These are phyloP conservation scores for Caenorhabditis macrosperma DNA, from an alignment of 2,888 invertebrate species.

Conservation along the genomic window DNA sequence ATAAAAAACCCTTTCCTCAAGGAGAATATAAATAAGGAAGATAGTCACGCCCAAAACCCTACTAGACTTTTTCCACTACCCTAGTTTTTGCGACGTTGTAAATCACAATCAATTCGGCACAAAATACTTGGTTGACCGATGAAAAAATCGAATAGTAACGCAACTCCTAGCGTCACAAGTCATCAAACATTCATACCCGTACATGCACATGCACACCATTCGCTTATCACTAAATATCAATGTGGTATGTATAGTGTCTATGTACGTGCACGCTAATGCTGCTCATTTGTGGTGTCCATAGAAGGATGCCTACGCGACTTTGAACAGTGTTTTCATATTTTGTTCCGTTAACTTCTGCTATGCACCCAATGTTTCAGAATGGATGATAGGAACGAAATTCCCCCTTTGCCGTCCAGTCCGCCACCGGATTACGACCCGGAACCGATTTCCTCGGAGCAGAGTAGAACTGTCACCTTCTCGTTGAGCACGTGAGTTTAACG, in stretches of 20 bases:
- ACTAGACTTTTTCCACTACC: too few species aligned
- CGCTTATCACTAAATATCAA: slow-evolving; percentile 14
- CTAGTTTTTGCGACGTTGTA: too few species aligned
- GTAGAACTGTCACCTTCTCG: slow-evolving; percentile 13
- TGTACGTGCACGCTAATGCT: too few species aligned
- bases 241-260: slow-evolving; percentile 3
- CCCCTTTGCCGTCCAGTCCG: slow-evolving; percentile 37
- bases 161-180: slow-evolving; percentile 3
- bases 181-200: slow-evolving; percentile 11
- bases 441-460: not conserved
- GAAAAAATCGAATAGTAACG: slow-evolving; percentile 29
- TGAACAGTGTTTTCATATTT: too few species aligned
- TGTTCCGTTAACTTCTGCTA: too few species aligned
- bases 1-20: too few species aligned
- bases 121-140: slow-evolving; percentile 8
- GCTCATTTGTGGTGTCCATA: slow-evolving; percentile 1
- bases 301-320: too few species aligned
- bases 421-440: slow-evolving; percentile 17
- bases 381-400: slow-evolving; percentile 6
- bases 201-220: slow-evolving; percentile 17
- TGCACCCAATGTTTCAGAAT: slow-evolving; percentile 20
- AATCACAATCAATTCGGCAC: not conserved
- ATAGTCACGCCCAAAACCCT: too few species aligned
- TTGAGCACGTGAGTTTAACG: slow-evolving; percentile 16
- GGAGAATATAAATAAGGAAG: too few species aligned